phyloP scores from a whole-genome alignment of 2,797 vertebrate genomes.

The Oceanodroma leucorhoa region DNA sequence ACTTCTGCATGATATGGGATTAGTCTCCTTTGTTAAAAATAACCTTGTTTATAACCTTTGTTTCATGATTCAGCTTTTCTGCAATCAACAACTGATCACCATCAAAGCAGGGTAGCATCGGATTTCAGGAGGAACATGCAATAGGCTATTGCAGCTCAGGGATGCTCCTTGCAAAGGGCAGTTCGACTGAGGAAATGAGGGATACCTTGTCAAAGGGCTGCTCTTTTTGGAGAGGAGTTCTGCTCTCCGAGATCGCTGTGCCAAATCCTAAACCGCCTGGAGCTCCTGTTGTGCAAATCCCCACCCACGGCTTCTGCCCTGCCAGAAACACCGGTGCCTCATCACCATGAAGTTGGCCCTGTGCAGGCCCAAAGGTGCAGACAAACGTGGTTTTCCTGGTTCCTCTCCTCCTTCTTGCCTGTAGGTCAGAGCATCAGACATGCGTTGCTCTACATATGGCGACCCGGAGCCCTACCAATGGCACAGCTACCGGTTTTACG shows the following conservation, averaged over 20 bases:
- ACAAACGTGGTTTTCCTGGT: neutral
- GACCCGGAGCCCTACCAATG: neutral
- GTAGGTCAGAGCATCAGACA: slow-evolving; percentile 30
- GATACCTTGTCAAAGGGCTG: neutral
- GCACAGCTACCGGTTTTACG: neutral
- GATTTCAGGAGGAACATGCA: slow-evolving; percentile 14
- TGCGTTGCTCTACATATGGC: rapidly evolving
- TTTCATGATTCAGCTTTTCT: slow-evolving; percentile 53
- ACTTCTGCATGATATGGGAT: neutral
- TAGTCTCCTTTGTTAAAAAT: neutral
- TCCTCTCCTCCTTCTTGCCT: slow-evolving; percentile 14
- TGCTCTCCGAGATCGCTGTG: neutral
- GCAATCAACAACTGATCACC: neutral
- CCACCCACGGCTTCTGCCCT: neutral
- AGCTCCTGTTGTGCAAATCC: neutral
- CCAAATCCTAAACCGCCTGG: neutral
- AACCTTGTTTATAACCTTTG: slow-evolving; percentile 55
- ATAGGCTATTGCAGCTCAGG: neutral
- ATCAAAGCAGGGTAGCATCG: slow-evolving; percentile 4
- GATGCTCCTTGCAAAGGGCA: neutral
- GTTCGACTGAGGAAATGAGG: neutral
- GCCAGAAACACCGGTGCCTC: slow-evolving; percentile 20
- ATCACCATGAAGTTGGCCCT: neutral
- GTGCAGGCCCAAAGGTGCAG: neutral
- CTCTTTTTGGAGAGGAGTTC: neutral